Evolutionary conservation across 2,888 invertebrate genomes (phyloP).

Genomic region (Eupsilia transversa): DNA sequence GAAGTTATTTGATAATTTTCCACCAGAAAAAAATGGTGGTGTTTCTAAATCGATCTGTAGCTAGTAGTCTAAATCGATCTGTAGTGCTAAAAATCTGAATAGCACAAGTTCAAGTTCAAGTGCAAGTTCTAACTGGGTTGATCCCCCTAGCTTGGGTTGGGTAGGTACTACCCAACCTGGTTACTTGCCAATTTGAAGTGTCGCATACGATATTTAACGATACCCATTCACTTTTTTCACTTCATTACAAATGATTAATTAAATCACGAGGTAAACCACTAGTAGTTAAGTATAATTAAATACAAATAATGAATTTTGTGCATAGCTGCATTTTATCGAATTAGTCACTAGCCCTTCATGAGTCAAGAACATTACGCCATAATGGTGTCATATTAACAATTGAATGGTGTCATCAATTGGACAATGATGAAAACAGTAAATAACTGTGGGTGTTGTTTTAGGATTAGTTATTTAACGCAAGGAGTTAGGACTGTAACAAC

Average conservation of each 20-base stretch:
- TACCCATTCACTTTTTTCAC: too few relatives aligned
- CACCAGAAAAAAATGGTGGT: too few relatives aligned
- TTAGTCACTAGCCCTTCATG: constrained; percentile 33
- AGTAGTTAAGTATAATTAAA: constrained; percentile 1
- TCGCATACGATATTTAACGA: not conserved
- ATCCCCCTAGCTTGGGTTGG: too few relatives aligned
- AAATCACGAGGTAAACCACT: not conserved
- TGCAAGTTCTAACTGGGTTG: too few relatives aligned
- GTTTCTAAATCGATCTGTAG: too few relatives aligned
- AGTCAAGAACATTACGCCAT: constrained; percentile 20
- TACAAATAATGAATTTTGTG: not conserved
- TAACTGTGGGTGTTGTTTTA: not conserved
- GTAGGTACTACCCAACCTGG: too few relatives aligned
- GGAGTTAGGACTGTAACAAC: too few relatives aligned
- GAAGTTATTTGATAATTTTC: too few relatives aligned
- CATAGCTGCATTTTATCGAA: constrained; percentile 8
- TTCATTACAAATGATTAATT: not conserved
- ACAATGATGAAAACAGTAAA: constrained; percentile 24
- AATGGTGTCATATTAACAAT: constrained; percentile 26
- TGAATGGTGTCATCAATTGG: constrained; percentile 30
- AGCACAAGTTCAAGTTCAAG: too few relatives aligned
- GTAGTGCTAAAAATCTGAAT: too few relatives aligned
- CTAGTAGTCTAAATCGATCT: too few relatives aligned
- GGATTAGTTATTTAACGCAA: too few relatives aligned
- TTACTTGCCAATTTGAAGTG: not conserved